Evolutionary conservation across 1,140 invertebrate species (phyloP), one percentile per base, ranked within the genome.

Genomic region (Eriocheir sinensis): DNA sequence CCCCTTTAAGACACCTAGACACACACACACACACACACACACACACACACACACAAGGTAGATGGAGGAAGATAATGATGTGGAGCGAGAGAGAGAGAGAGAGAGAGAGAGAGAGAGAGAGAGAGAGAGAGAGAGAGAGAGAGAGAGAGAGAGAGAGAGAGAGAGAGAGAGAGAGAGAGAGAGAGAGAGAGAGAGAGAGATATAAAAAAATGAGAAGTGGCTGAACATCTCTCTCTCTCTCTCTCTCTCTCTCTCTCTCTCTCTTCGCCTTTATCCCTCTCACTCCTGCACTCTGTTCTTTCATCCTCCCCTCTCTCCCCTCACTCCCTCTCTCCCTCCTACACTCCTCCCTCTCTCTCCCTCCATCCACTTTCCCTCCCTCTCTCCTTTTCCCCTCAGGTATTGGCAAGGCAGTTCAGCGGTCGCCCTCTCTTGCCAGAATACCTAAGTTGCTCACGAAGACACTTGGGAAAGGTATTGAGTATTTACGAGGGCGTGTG

Each of bases 181-280:
- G 60, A 72, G 60, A 72, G 60, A 72, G 60, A 72, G 60, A 72
- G 60, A 72, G 12, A 72, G 60, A 21, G 60, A 72, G 12, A n/a
- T 27, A 72, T 27, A 72, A n/a, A 21, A n/a, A 72, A n/a, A 72
- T 6, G 0, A 8, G 8, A n/a, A 1, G 27, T 2, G 21, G 60
- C n/a, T n/a, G 15, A 4, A 48, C 44, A 48, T 15, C 44, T 48
- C 44, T 21, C 27, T 72, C 60, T n/a, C 27, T n/a, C 27, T n/a
- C 60, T n/a, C 60, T 72, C 60, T n/a, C 60, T 72, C 60, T 72
- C 60, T 72, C 60, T n/a, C 60, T 72, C 60, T n/a, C 60, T 72
- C 60, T 72, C 21, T 72, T 21, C 6, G 21, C n/a, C 60, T 72
- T 15, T 48, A 4, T 48, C 44, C 15, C 44, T 48, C 44, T 48